These are phyloP conservation scores for Lytechinus variegatus DNA, from an alignment of 35 echinoderm and acorn worm species.

Conservation along the genomic window DNA sequence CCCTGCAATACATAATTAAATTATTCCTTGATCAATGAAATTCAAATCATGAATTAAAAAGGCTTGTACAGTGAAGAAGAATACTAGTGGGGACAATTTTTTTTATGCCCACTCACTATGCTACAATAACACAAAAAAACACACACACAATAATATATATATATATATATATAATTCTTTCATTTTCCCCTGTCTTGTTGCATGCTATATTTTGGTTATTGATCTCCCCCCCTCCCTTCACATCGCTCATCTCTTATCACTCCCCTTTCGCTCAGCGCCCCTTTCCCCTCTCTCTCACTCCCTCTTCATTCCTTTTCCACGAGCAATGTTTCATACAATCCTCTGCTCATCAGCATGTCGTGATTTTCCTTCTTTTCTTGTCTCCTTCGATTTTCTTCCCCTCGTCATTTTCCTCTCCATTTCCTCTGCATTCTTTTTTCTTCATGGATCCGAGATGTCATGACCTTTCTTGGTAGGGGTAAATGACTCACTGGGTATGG, in stretches of 20 bases:
- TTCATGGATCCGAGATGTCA: background rate
- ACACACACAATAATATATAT: too few relatives aligned
- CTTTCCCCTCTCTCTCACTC: background rate
- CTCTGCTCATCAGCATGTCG: background rate
- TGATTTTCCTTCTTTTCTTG: background rate
- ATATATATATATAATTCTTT: too few relatives aligned
- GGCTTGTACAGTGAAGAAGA: too few relatives aligned
- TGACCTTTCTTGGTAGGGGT: constrained; percentile 2
- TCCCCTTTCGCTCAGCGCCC: background rate
- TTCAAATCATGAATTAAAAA: too few relatives aligned
- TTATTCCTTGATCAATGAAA: too few relatives aligned
- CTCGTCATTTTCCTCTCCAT: too few relatives aligned
- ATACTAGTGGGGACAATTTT: too few relatives aligned
- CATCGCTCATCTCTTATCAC: background rate
- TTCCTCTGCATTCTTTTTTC: background rate
- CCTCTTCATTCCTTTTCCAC: background rate
- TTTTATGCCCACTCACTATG: too few relatives aligned
- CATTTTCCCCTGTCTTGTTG: too few relatives aligned
- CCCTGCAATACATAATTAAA: too few relatives aligned
- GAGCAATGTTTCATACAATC: background rate
- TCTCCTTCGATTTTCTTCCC: background rate
- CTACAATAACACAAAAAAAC: too few relatives aligned
- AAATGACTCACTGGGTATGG: background rate
- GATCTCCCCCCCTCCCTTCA: background rate
- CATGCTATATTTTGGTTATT: too few relatives aligned